Evolutionary conservation across 2,888 invertebrate species (phyloP), one percentile per base, ranked within the genome.

Genomic region (Xestia rhomboidea): DNA sequence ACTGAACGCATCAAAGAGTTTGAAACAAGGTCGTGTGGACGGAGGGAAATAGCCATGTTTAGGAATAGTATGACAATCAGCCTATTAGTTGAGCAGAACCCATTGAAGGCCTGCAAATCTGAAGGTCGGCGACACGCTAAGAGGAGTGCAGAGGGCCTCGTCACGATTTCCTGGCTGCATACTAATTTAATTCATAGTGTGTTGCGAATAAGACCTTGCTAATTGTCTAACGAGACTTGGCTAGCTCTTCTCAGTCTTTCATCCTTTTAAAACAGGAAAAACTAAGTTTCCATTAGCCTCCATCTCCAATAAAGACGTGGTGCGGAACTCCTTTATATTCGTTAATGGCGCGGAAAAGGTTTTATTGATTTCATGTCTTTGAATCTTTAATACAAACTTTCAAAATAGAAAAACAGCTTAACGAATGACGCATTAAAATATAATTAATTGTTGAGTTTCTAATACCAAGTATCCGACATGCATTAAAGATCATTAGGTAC

Each of bases 131-230:
- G 81, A 86, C 78, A 81, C 73, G 87, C 88, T 90, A 89, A 92
- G 84, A 87, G 87, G 77, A 82, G 76, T 80, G 83, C 83, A 88
- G 82, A 88, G 88, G 82, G 82, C 82, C 79, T 78, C 90, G 91
- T 94, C 95, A 95, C 94, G 94, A 94, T 92, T 94, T 93, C 92
- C 92, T 92, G 82, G 77, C 87, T 85, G 80, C 84, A 88, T 90
- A 87, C 93, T 95, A 95, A 95, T 95, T 94, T 75, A 92, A 94
- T 95, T 95, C 87, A 88, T 90, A 93, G 87, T 79, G 87, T 90
- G 88, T 89, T 91, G 94, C 91, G 87, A 95, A 95, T 93, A 93
- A 90, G 80, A 84, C 86, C 81, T 82, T 81, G 91, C 91, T 92
- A 92, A 92, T 92, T 89, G 87, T 84, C 85, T 89, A 89, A 81